These are phyloP conservation scores for Alfaro cultratus DNA, from an alignment of 2,797 vertebrate genomes.

Conservation along the genomic window DNA sequence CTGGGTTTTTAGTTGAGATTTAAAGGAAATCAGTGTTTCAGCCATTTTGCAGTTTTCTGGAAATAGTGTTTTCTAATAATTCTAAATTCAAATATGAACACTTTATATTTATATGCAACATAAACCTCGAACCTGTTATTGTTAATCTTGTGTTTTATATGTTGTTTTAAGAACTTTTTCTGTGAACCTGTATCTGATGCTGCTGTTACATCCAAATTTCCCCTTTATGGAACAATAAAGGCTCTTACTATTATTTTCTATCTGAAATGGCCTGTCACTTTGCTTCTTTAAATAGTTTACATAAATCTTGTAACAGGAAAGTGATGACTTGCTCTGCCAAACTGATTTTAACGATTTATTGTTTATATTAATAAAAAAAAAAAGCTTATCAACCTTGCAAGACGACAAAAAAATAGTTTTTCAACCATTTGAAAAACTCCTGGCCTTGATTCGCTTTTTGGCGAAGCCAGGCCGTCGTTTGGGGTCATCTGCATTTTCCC, in stretches of 20 bases:
- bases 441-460: slow-evolving; percentile 12
- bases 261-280: not conserved
- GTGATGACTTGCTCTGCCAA: not conserved
- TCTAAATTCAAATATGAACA: not conserved
- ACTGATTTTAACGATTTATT: not conserved
- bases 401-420: not conserved
- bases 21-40: no score
- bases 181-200: no score
- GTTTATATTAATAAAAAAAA: not conserved
- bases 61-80: not conserved
- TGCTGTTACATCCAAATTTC: no score
- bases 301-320: not conserved
- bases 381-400: not conserved
- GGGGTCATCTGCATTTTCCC: slow-evolving; percentile 54
- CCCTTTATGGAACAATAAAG: no score
- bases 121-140: not conserved
- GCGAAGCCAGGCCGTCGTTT: slow-evolving; percentile 4
- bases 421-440: slow-evolving; percentile 33
- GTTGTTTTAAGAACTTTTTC: no score
- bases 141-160: no score
- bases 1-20: no score
- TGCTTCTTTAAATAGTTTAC: not conserved
- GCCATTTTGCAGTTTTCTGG: no score
- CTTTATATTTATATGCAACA: not conserved
- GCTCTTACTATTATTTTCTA: no score